Percentiles rank a stretch among this genome's conserved stretches.
These are phyloP conservation scores for Hyla sarda DNA, from an alignment of 2,113 vertebrate species.

Conservation along the genomic window DNA sequence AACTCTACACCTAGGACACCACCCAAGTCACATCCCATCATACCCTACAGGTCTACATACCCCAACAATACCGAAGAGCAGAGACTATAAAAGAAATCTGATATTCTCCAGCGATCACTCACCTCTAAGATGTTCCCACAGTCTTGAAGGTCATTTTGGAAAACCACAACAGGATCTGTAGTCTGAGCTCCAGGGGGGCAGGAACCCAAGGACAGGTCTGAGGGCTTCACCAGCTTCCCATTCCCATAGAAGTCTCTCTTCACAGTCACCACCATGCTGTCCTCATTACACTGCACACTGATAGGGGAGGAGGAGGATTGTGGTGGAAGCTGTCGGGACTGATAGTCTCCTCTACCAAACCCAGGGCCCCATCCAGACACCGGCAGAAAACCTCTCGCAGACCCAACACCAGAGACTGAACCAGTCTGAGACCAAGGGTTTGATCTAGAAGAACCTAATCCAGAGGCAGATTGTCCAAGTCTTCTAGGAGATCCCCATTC, in stretches of 20 bases:
- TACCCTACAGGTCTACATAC: no score
- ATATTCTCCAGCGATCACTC: not conserved
- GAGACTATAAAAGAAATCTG: no score
- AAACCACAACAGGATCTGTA: not conserved
- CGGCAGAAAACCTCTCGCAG: not conserved
- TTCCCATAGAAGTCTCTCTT: slow-evolving; percentile 27
- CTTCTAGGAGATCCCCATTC: not conserved
- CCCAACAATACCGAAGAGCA: no score
- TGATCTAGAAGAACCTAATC: not conserved
- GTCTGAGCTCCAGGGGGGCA: not conserved
- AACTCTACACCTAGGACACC: no score
- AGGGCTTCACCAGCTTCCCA: slow-evolving; percentile 23
- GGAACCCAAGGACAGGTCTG: slow-evolving; percentile 12
- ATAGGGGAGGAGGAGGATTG: not conserved
- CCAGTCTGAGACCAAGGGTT: not conserved
- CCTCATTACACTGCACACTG: slow-evolving; percentile 8
- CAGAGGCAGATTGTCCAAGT: not conserved
- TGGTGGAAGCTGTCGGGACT: not conserved
- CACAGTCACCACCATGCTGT: slow-evolving; percentile 31
- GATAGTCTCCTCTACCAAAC: not conserved
- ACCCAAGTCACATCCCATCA: no score
- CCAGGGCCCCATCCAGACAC: not conserved
- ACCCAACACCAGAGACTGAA: not conserved
- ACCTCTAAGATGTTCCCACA: slow-evolving; percentile 29
- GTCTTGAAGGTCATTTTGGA: not conserved